These are phyloP conservation scores for Perca flavescens DNA, from an alignment of 2,113 vertebrate genomes.

Conservation along the genomic window DNA sequence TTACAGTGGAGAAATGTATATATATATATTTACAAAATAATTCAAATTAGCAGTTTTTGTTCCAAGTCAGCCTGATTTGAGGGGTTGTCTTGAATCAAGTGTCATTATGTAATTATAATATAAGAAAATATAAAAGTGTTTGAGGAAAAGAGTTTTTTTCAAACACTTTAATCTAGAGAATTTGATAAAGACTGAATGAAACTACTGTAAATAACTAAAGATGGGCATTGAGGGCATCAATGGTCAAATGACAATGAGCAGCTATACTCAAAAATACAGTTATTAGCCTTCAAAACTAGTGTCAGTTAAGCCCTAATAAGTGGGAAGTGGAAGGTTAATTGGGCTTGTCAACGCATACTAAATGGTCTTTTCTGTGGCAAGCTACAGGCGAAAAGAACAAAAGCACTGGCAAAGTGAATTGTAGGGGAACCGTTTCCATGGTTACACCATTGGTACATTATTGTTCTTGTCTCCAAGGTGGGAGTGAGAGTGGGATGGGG, in stretches of 20 bases:
- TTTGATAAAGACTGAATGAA: background rate
- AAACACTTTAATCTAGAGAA: background rate
- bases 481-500: slow-evolving; percentile 14
- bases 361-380: slow-evolving; percentile 44
- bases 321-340: slow-evolving; percentile 53
- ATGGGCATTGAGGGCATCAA: background rate
- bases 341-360: slow-evolving; percentile 30
- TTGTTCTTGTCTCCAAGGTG: slow-evolving; percentile 55
- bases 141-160: background rate
- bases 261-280: slow-evolving; percentile 2
- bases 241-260: background rate
- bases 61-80: background rate
- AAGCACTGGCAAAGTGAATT: slow-evolving; percentile 66
- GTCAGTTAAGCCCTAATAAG: slow-evolving; percentile 23
- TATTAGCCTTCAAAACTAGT: slow-evolving; percentile 27
- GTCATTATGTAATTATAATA: background rate
- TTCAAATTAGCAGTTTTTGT: no score
- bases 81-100: background rate
- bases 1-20: background rate
- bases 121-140: background rate
- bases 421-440: slow-evolving; percentile 73
- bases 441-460: slow-evolving; percentile 62
- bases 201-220: background rate
- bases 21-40: no score
- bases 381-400: slow-evolving; percentile 66